These are phyloP conservation scores for Andricus curvator DNA, from an alignment of 2,888 invertebrate species.

Conservation along the genomic window DNA sequence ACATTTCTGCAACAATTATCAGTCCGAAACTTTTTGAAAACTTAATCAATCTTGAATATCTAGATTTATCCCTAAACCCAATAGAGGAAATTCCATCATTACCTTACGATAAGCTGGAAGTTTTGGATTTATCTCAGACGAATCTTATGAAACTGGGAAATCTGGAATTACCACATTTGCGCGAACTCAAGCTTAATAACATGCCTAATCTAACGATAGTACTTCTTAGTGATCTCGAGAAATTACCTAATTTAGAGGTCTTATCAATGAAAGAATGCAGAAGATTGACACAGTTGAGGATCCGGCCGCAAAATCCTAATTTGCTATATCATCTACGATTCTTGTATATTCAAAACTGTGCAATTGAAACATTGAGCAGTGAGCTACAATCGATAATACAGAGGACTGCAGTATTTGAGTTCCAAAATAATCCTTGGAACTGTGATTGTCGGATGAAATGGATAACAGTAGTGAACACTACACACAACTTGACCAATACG, in stretches of 20 bases:
- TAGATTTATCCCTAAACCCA: constrained; percentile 78
- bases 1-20: constrained; percentile 66
- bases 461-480: constrained; percentile 79
- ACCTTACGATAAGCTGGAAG: constrained; percentile 80
- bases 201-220: constrained; percentile 80
- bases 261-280: constrained; percentile 81
- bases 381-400: constrained; percentile 79
- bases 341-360: constrained; percentile 79
- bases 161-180: constrained; percentile 78
- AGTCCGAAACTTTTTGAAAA: constrained; percentile 67
- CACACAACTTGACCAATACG: constrained; percentile 77
- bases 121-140: constrained; percentile 83
- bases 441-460: constrained; percentile 83
- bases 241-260: constrained; percentile 79
- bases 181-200: constrained; percentile 81
- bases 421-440: constrained; percentile 83
- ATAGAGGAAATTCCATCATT: constrained; percentile 80
- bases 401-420: constrained; percentile 78
- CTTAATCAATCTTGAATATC: constrained; percentile 62
- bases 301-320: constrained; percentile 74
- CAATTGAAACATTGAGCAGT: constrained; percentile 76
- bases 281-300: constrained; percentile 79
- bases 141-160: constrained; percentile 79
- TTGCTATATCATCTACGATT: constrained; percentile 78
- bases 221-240: constrained; percentile 80